These are phyloP conservation scores for Bovichtus variegatus DNA, from an alignment of 2,797 vertebrate genomes.

Conservation along the genomic window DNA sequence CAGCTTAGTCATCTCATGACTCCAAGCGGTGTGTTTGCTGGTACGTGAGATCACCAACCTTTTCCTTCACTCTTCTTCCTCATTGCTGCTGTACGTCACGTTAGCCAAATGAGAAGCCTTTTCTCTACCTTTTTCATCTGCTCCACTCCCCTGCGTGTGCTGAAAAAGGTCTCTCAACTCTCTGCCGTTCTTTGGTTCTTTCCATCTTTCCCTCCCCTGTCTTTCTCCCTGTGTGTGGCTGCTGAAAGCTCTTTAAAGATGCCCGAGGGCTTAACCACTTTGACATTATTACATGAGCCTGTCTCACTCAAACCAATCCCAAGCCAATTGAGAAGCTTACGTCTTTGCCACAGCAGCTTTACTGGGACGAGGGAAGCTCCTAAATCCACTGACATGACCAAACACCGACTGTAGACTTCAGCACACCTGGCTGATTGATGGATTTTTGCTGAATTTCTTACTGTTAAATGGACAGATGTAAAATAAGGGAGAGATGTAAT, in stretches of 20 bases:
- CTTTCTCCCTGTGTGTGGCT: conserved; percentile 49
- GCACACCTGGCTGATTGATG: conserved; percentile 8
- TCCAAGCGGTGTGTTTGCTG: conserved; percentile 51
- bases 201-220: conserved; percentile 17
- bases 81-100: conserved; percentile 35
- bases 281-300: conserved; percentile 82
- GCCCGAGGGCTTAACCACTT: conserved; percentile 79
- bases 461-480: background rate
- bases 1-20: conserved; percentile 75
- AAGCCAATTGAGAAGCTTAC: conserved; percentile 81
- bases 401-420: conserved; percentile 18
- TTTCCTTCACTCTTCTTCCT: conserved; percentile 30
- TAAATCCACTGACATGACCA: conserved; percentile 29
- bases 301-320: conserved; percentile 82
- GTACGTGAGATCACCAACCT: conserved; percentile 50
- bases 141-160: background rate
- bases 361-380: conserved; percentile 48
- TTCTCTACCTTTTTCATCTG: conserved; percentile 33
- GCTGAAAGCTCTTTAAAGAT: conserved; percentile 83
- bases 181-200: conserved; percentile 18
- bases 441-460: background rate
- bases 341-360: conserved; percentile 69
- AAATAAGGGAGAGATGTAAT: background rate
- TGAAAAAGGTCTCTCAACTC: conserved; percentile 43
- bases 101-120: conserved; percentile 46